A percentile compares a stretch with the other conserved stretches of the same genome.
phyloP scores from a whole-genome alignment of 2,113 vertebrate species.

The Pterocles orientalis region DNA sequence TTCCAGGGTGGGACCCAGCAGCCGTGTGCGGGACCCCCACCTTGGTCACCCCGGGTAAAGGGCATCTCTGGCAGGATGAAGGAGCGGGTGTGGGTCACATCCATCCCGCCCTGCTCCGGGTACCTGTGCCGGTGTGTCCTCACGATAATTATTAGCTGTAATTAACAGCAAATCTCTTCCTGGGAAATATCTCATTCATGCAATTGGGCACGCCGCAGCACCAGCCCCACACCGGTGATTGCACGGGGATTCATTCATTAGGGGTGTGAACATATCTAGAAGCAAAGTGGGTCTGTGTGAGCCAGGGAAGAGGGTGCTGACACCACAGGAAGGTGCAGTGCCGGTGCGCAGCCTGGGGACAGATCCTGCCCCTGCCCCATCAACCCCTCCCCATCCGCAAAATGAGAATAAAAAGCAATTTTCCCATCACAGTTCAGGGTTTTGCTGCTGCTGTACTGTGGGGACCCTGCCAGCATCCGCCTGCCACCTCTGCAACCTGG shows the following conservation, averaged over 20 bases:
- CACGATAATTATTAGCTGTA: background rate
- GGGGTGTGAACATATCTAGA: background rate
- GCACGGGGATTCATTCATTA: background rate
- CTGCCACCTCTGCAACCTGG: background rate
- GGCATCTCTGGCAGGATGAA: background rate
- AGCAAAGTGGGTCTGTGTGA: background rate
- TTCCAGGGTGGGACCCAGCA: background rate
- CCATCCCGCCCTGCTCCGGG: rapidly evolving
- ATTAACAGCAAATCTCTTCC: background rate
- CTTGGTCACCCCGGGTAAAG: rapidly evolving
- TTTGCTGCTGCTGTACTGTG: rapidly evolving
- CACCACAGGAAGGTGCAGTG: background rate
- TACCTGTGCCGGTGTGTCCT: rapidly evolving
- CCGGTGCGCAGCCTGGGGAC: rapidly evolving
- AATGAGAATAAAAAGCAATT: background rate
- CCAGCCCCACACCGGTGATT: background rate
- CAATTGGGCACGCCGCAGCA: rapidly evolving
- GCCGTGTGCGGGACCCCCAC: background rate
- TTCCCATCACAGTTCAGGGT: background rate
- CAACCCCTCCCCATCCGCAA: background rate
- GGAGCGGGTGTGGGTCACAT: rapidly evolving
- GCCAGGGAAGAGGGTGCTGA: rapidly evolving
- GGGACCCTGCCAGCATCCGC: background rate
- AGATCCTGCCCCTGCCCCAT: background rate
- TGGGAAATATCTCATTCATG: background rate